These are phyloP conservation scores for Anomalospiza imberbis DNA, from an alignment of 2,797 vertebrate species.

Conservation along the genomic window DNA sequence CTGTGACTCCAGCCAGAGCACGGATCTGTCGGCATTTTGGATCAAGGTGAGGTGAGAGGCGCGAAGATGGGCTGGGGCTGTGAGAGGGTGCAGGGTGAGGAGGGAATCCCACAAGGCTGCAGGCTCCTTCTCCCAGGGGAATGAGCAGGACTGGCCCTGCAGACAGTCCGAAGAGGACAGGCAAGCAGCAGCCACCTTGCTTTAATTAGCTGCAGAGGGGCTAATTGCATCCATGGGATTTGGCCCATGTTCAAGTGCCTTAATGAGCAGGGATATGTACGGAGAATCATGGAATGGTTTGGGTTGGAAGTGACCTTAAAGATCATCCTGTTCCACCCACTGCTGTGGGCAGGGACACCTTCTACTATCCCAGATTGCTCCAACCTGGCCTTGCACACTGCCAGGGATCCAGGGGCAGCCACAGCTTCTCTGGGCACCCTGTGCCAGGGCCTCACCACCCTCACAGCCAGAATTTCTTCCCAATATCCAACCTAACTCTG, in stretches of 20 bases:
- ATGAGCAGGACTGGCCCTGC: not conserved
- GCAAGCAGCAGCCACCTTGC: not conserved
- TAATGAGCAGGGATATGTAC: not conserved
- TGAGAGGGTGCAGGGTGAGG: not conserved
- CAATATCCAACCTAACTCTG: not conserved
- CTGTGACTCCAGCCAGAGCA: not conserved
- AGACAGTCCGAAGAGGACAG: not conserved
- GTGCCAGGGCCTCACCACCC: not conserved
- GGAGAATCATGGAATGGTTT: not conserved
- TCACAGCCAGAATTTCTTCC: not conserved
- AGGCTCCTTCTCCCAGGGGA: not conserved
- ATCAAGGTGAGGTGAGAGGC: not conserved
- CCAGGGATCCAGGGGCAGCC: not conserved
- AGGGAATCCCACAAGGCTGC: not conserved
- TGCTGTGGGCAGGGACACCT: not conserved
- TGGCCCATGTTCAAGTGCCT: fast-evolving
- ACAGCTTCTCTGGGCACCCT: not conserved
- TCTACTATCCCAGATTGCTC: fast-evolving
- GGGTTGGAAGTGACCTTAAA: not conserved
- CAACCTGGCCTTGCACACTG: fast-evolving
- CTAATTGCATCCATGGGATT: not conserved
- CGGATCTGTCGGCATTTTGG: fast-evolving
- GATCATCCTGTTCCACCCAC: not conserved
- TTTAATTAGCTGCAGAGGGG: not conserved
- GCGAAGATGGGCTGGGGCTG: not conserved